A percentile compares a stretch with the other conserved stretches of the same genome.
Conservation (phyloP, 2,797 vertebrate genomes). For the Tangara arthus region DNA sequence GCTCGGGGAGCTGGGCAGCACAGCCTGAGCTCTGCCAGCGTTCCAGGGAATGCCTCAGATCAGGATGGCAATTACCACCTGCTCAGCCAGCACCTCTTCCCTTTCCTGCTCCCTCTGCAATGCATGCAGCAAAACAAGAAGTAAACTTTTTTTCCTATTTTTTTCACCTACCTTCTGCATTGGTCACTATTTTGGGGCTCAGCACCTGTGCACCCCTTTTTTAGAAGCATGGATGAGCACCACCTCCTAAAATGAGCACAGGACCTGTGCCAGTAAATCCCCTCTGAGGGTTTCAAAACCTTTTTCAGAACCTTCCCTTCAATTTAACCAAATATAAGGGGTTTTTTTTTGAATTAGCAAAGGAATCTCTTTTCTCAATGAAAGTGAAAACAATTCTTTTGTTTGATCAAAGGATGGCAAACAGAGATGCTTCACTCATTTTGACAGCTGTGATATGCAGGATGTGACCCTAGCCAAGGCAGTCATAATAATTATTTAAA, state of each 20-base stretch:
- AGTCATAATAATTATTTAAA: neutral
- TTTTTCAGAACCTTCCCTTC: neutral
- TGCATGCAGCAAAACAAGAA: neutral
- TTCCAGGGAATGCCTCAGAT: neutral
- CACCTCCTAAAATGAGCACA: neutral
- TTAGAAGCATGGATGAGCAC: neutral
- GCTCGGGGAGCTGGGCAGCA: neutral
- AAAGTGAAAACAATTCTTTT: neutral
- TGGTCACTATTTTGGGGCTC: neutral
- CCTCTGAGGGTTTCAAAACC: neutral
- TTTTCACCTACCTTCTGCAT: fast-evolving
- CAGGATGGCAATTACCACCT: neutral
- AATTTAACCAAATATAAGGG: neutral
- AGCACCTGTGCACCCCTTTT: neutral
- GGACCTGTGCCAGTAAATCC: neutral
- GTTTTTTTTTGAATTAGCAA: neutral
- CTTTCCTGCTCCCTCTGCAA: neutral
- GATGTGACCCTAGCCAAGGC: neutral
- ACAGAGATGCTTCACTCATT: neutral
- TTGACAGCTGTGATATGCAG: neutral
- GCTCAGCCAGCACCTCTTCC: neutral
- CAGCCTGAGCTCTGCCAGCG: too few relatives aligned
- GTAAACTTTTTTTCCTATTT: fast-evolving
- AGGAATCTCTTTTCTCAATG: too few relatives aligned
- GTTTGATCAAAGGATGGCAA: neutral